These are phyloP conservation scores for Spodoptera picta DNA, from an alignment of 2,888 invertebrate genomes.

Conservation along the genomic window DNA sequence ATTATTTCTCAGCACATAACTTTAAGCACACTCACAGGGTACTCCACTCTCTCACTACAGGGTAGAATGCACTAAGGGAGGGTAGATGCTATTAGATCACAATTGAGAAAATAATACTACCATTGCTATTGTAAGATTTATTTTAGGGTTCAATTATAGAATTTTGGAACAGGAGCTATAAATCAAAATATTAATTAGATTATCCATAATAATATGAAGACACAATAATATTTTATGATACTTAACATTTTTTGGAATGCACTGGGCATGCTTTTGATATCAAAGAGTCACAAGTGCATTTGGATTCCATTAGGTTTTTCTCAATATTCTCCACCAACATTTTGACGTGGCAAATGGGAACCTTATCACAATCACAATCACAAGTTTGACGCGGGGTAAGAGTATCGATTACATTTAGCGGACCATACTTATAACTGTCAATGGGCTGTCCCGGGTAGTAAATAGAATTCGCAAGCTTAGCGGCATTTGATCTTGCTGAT, in stretches of 20 bases:
- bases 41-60: too few relatives aligned
- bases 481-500: constrained; percentile 42
- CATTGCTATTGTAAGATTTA: too few relatives aligned
- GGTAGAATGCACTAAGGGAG: too few relatives aligned
- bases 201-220: too few relatives aligned
- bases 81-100: too few relatives aligned
- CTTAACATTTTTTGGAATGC: constrained; percentile 60
- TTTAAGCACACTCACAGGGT: too few relatives aligned
- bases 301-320: constrained; percentile 69
- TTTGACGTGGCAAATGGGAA: constrained; percentile 84
- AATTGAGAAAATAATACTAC: too few relatives aligned
- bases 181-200: too few relatives aligned
- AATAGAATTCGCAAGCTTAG: constrained; percentile 59
- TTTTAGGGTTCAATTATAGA: too few relatives aligned
- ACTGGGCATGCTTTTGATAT: constrained; percentile 75
- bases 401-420: constrained; percentile 35
- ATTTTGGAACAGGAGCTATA: too few relatives aligned
- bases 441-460: constrained; percentile 57
- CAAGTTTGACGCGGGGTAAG: constrained; percentile 59
- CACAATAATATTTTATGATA: too few relatives aligned
- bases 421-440: constrained; percentile 37
- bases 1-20: too few relatives aligned
- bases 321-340: constrained; percentile 82
- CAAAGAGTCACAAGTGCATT: constrained; percentile 80
- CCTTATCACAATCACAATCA: constrained; percentile 77